phyloP scores from a whole-genome alignment of 2,797 vertebrate genomes.

The Neoniphon sammara region DNA sequence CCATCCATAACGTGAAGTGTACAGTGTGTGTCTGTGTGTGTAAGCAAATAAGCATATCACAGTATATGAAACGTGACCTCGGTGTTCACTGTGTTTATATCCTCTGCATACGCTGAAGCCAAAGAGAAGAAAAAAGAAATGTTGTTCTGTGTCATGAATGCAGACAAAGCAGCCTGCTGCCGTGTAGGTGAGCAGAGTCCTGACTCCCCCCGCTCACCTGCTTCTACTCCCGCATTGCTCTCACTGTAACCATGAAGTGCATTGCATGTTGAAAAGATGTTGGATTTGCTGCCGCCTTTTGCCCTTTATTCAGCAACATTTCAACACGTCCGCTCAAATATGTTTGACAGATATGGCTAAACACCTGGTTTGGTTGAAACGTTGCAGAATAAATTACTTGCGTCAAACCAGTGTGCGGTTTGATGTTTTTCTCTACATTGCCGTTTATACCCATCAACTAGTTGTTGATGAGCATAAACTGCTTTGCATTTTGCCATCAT shows the following conservation, averaged over 20 bases:
- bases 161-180: conserved; percentile 40
- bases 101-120: conserved; percentile 72
- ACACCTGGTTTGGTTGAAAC: background rate
- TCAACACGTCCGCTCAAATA: background rate
- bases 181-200: conserved; percentile 78
- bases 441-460: background rate
- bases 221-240: background rate
- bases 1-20: background rate
- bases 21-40: background rate
- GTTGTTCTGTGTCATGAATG: conserved; percentile 85
- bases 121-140: conserved; percentile 88
- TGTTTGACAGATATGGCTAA: background rate
- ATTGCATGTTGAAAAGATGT: conserved; percentile 19
- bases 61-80: conserved; percentile 27
- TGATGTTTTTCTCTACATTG: background rate
- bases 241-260: conserved; percentile 6
- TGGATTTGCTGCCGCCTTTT: background rate
- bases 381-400: background rate
- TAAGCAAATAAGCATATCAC: background rate
- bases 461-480: background rate
- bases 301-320: background rate
- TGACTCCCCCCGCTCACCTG: background rate
- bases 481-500: too few species aligned
- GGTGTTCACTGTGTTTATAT: conserved; percentile 33
- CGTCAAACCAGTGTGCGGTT: background rate